phyloP scores from a whole-genome alignment of 2,113 vertebrate genomes.

The Petromus typicus region DNA sequence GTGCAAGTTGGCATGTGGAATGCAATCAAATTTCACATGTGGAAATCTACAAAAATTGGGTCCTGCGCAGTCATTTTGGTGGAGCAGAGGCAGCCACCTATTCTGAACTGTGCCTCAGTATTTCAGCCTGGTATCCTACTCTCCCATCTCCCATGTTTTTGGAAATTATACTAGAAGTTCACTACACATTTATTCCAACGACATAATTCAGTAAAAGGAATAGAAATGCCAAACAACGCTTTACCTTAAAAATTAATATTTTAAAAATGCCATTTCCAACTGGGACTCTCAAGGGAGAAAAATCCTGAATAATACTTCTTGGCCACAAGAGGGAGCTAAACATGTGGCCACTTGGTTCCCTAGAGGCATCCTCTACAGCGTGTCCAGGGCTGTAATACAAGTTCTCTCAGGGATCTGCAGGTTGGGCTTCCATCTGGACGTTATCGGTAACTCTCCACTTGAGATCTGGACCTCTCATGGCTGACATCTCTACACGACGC shows the following conservation, averaged over 20 bases:
- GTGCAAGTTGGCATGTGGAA: neutral
- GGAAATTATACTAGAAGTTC: neutral
- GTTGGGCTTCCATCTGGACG: neutral
- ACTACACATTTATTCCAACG: neutral
- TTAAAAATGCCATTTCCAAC: neutral
- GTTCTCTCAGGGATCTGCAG: neutral
- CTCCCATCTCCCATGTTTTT: neutral
- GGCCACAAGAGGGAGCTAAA: slow-evolving; percentile 72
- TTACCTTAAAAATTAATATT: neutral
- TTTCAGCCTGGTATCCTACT: neutral
- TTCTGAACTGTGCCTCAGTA: neutral
- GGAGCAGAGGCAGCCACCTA: neutral
- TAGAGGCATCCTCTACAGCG: neutral
- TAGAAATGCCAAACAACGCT: neutral
- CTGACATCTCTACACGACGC: neutral
- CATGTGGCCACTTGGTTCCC: neutral
- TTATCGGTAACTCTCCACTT: neutral
- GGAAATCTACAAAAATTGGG: neutral
- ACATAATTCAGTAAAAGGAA: neutral
- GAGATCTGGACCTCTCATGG: neutral
- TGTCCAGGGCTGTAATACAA: neutral
- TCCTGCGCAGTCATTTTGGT: no score
- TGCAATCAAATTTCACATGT: neutral
- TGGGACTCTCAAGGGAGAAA: neutral
- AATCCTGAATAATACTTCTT: neutral